Evolutionary conservation across 2,113 vertebrate genomes (phyloP).

Genomic region (Egretta garzetta): DNA sequence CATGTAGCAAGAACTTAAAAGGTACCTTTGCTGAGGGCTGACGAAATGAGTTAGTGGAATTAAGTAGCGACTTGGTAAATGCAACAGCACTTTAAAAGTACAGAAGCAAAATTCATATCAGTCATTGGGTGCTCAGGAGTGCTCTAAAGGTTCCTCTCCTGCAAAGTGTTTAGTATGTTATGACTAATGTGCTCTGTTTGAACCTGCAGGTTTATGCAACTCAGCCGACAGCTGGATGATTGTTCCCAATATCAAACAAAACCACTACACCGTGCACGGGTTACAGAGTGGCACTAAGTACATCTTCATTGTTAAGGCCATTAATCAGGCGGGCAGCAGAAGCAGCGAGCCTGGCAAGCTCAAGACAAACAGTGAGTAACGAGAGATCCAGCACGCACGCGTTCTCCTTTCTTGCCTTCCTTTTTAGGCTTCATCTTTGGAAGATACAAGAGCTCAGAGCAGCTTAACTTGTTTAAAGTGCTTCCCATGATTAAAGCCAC

Average conservation of each 20-base stretch:
- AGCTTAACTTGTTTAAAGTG: not conserved
- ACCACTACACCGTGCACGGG: slow-evolving; percentile 97
- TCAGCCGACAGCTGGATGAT: slow-evolving; percentile 99
- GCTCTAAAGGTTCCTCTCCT: not conserved
- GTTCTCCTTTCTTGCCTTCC: not conserved
- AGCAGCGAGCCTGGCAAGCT: slow-evolving; percentile 94
- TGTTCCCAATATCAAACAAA: slow-evolving; percentile 98
- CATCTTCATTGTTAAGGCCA: slow-evolving; percentile 96
- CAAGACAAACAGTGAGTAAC: slow-evolving; percentile 95
- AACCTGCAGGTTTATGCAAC: slow-evolving; percentile 92
- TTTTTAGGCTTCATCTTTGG: not conserved
- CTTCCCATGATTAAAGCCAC: not conserved
- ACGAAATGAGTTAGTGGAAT: not conserved
- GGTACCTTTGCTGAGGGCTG: not conserved
- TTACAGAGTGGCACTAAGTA: slow-evolving; percentile 97
- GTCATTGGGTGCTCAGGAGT: not conserved
- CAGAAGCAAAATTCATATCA: not conserved
- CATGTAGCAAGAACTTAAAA: not conserved
- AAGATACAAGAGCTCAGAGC: not conserved
- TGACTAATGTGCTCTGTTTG: slow-evolving; percentile 41
- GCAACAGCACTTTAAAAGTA: not conserved
- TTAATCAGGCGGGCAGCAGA: slow-evolving; percentile 96
- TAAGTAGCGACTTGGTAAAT: not conserved
- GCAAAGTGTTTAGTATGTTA: not conserved
- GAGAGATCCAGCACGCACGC: rapidly evolving